Evolutionary conservation across 2,113 vertebrate genomes (phyloP).

Genomic region (rabbit (Oryctolagus cuniculus)): DNA sequence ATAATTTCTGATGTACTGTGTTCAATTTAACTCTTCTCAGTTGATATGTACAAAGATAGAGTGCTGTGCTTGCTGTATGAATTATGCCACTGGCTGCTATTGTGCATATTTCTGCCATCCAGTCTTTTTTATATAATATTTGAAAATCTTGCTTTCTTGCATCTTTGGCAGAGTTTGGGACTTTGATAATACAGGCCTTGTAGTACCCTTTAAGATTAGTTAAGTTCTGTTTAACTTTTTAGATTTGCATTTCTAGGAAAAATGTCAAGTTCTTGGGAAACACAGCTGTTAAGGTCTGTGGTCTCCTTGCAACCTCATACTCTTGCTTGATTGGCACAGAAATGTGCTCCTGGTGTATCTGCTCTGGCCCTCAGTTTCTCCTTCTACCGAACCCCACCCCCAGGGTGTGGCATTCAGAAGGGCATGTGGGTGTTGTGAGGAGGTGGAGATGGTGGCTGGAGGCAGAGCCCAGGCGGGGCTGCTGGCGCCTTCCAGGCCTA

Average conservation of each 20-base stretch:
- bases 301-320: neutral
- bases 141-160: neutral
- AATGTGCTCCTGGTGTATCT: too few relatives aligned
- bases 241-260: neutral
- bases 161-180: neutral
- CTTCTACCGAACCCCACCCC: neutral
- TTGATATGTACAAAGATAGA: too few relatives aligned
- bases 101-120: neutral
- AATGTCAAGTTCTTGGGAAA: neutral
- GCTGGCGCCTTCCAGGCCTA: too few relatives aligned
- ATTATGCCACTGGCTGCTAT: neutral
- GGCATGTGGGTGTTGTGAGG: accelerated
- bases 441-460: neutral
- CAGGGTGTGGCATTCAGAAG: neutral
- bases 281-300: neutral
- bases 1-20: neutral
- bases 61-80: neutral
- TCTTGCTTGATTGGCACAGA: neutral
- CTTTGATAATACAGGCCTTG: neutral
- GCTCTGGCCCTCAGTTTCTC: neutral
- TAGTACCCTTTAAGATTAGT: neutral
- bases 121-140: accelerated
- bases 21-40: neutral
- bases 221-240: neutral
- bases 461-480: accelerated